phyloP scores from a whole-genome alignment of 2,797 vertebrate genomes.

The Bovichtus variegatus region DNA sequence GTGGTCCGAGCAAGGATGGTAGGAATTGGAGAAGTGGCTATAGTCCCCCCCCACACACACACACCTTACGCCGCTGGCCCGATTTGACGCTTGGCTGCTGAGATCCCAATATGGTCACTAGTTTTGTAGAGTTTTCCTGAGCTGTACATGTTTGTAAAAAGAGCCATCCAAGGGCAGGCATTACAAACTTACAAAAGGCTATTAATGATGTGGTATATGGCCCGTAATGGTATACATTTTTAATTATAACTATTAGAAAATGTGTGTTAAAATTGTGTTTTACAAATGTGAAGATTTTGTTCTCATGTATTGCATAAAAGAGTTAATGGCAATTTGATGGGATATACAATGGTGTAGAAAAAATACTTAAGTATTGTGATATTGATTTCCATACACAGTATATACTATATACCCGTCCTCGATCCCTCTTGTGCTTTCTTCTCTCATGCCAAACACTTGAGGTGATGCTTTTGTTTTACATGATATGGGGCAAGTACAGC shows the following conservation, averaged over 20 bases:
- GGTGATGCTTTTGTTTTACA: slow-evolving; percentile 71
- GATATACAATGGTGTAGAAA: neutral
- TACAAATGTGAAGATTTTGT: neutral
- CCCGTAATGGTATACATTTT: neutral
- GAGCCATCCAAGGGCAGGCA: neutral
- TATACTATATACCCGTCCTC: neutral
- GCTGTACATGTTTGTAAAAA: neutral
- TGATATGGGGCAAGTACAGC: slow-evolving; percentile 70
- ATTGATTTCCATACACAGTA: neutral
- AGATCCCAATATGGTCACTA: too few relatives aligned
- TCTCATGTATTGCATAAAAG: neutral
- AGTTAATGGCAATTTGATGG: neutral
- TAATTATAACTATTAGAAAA: neutral
- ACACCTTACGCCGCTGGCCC: too few relatives aligned
- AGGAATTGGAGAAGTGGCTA: too few relatives aligned
- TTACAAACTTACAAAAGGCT: too few relatives aligned
- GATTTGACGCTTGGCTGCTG: too few relatives aligned
- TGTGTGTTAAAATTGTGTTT: neutral
- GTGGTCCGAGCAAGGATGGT: too few relatives aligned
- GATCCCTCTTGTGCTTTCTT: slow-evolving; percentile 20
- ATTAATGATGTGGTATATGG: neutral
- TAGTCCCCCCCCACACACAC: too few relatives aligned
- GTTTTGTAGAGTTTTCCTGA: neutral
- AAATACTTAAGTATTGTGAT: neutral
- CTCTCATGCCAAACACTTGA: slow-evolving; percentile 38